phyloP scores from a whole-genome alignment of 2,113 vertebrate species.

The Thunnus thynnus region DNA sequence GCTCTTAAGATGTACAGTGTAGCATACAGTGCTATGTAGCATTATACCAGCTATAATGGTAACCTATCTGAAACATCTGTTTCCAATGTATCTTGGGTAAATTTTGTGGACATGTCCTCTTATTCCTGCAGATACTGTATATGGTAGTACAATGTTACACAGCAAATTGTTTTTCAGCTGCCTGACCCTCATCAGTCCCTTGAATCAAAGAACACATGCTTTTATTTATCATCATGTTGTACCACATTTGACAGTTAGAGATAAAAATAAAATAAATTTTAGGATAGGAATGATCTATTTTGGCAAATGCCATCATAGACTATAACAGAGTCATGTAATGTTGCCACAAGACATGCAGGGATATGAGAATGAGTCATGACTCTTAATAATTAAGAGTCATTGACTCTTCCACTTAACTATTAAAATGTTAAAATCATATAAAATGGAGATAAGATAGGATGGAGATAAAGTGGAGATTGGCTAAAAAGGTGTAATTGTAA shows the following conservation, averaged over 20 bases:
- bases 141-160: not conserved
- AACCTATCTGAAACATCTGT: conserved; percentile 3
- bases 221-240: not conserved
- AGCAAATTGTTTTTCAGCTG: not conserved
- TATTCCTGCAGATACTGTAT: not conserved
- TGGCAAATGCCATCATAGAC: not conserved
- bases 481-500: conserved; percentile 3
- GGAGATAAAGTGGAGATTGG: not conserved
- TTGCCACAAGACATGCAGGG: too few species aligned
- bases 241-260: not conserved
- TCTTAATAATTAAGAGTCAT: too few species aligned
- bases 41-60: not conserved
- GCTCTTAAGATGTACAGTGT: conserved; percentile 3
- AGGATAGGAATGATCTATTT: not conserved
- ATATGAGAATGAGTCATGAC: too few species aligned
- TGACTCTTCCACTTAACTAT: too few species aligned
- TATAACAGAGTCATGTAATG: too few species aligned
- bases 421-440: too few species aligned
- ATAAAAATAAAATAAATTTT: not conserved
- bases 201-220: not conserved
- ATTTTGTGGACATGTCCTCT: not conserved
- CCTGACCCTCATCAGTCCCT: not conserved
- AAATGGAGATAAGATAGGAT: not conserved
- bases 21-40: not conserved
- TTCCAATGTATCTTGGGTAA: not conserved